Evolutionary conservation across 1,140 invertebrate genomes (phyloP), one percentile per base, ranked within the genome.

Genomic region (Penaeus chinensis): DNA sequence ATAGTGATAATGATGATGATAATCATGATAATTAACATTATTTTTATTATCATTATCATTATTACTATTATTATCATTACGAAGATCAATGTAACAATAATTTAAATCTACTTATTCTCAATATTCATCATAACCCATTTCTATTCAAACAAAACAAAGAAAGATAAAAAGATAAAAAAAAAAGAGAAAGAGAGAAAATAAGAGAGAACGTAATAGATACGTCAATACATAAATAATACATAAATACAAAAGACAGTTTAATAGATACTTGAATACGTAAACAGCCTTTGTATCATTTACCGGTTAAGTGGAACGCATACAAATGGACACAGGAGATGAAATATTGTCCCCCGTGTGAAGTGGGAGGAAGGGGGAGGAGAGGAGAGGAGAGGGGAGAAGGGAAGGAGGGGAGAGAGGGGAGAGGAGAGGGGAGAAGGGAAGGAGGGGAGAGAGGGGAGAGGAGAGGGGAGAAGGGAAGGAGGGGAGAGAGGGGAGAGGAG

Each of bases 401-500:
- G 54, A 2, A 10, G 61, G n/a, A 37, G 19, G 24, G 79, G n/a
- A 42, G 20, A 42, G 61, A 42, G 61, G 54, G 22, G 24, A 19
- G 61, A 42, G 27, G 24, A 32, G 60, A 4, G 3, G 1, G 62
- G 22, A 4, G 37, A 16, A 27, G 24, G 63, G 19, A 27, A 61
- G 37, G 54, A 4, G 7, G 3, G 4, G 10, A 32, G 37, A 13
- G 27, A n/a, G n/a, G 63, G n/a, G 63, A 65, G 63, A 65, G 63
- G n/a, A n/a, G n/a, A n/a, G n/a, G 63, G 63, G n/a, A n/a, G n/a
- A n/a, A 65, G 63, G n/a, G 63, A 65, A n/a, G n/a, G 63, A n/a
- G n/a, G 63, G n/a, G 63, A n/a, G 24, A 65, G 63, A 65, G 63
- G n/a, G 63, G n/a, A n/a, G n/a, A n/a, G n/a, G 63, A 65, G 63